Evolutionary conservation across 2,113 vertebrate species (phyloP).

Genomic region (Sprattus sprattus): DNA sequence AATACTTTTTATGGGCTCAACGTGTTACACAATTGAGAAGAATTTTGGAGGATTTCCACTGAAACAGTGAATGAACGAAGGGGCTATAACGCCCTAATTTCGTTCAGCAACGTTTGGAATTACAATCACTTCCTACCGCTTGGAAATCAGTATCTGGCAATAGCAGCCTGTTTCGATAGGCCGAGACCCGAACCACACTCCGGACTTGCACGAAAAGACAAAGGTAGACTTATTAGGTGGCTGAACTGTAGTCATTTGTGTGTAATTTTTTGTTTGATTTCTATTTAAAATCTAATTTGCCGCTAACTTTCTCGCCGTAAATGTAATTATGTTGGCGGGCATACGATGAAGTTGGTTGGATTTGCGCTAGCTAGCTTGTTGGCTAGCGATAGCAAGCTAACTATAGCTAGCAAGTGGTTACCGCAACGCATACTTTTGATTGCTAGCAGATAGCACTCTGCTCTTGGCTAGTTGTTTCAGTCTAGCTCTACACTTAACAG

Average conservation of each 20-base stretch:
- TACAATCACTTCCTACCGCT: conserved; percentile 50
- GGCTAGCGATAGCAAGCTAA: conserved; percentile 37
- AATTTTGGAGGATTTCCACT: conserved; percentile 24
- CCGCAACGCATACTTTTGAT: conserved; percentile 4
- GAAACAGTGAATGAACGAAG: conserved; percentile 65
- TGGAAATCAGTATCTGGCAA: conserved; percentile 42
- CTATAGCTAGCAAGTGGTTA: conserved; percentile 44
- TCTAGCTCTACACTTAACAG: background rate
- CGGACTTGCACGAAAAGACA: conserved; percentile 48
- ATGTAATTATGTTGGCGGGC: background rate
- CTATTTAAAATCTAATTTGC: background rate
- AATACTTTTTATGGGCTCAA: conserved; percentile 24
- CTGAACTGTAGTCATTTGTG: background rate
- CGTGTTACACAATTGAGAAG: background rate
- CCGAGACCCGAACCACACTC: conserved; percentile 36
- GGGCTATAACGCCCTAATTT: conserved; percentile 50
- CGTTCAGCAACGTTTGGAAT: conserved; percentile 51
- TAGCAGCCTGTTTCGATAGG: conserved; percentile 48
- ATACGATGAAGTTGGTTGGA: background rate
- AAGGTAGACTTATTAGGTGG: conserved; percentile 43
- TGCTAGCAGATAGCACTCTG: conserved; percentile 11
- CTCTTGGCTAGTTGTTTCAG: background rate
- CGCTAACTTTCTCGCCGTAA: background rate
- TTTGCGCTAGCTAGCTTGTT: conserved; percentile 9
- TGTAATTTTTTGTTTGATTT: background rate